Evolutionary conservation across 2,797 vertebrate genomes (phyloP), one percentile per base, ranked within the genome.

Genomic region (Lepus oiostolus): DNA sequence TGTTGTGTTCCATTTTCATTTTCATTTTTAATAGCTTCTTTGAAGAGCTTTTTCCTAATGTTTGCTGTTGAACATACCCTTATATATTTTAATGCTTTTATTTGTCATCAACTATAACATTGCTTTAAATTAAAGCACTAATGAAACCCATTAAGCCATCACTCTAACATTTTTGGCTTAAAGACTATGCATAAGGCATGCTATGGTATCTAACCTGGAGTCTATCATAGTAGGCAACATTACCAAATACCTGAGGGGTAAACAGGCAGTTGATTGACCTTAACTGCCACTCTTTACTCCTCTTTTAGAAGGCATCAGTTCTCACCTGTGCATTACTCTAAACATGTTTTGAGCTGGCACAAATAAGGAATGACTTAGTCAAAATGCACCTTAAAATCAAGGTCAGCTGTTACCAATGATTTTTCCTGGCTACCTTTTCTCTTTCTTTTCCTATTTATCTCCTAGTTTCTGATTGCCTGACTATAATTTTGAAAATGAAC

Each of bases 391-490:
- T 90, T 62, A 70, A 80, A 80, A 32, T 79, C 42, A 30, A n/a
- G 28, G 5, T 54, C 85, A 82, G 74, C 79, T 71, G 77, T 94
- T 79, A 50, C n/a, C 71, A 14, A 8, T 50, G 60, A 90, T 86
- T 8, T 95, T 81, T 94, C 75, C 80, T 92, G 74, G 47, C 32
- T 75, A 38, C 32, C 62, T 65, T 65, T 68, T 50, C 22, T 94
- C 62, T 88, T 74, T 74, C 67, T 62, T 65, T 88, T 89, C 72
- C 75, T 87, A 50, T 52, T 80, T 82, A 70, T 86, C 47, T 7
- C 76, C 38, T 91, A 68, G 70, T 87, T 74, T 93, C 84, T 85
- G 75, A 91, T 77, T 60, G 65, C 47, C n/a, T 72, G 52, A 35
- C 7, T 89, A 22, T 30, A 35, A 60, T 21, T 81, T 62, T 67